Evolutionary conservation across 2,797 vertebrate species (phyloP).

Genomic region (Oreochromis grahami): DNA sequence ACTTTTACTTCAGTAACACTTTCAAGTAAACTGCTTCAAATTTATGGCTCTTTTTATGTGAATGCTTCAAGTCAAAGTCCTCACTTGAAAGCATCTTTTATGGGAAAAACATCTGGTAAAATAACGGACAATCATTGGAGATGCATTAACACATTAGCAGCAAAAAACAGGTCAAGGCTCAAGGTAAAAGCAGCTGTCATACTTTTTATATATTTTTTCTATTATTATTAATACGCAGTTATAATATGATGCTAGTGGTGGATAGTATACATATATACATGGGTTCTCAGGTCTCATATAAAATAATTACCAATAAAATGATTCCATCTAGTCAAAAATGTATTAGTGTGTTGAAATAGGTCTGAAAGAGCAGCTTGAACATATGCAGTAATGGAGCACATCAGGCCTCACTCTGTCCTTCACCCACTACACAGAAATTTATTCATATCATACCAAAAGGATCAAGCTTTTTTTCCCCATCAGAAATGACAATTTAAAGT

Average conservation of each 20-base stretch:
- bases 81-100: background rate
- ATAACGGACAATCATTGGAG: background rate
- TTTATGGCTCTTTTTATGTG: background rate
- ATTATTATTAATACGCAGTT: background rate
- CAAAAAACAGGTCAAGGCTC: background rate
- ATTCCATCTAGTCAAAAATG: background rate
- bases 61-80: background rate
- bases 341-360: background rate
- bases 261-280: background rate
- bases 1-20: background rate
- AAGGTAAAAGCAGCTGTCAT: background rate
- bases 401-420: conserved; percentile 33
- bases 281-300: background rate
- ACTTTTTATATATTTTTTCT: background rate
- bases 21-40: background rate
- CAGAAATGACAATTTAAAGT: conserved; percentile 52
- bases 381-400: conserved; percentile 7
- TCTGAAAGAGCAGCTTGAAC: background rate
- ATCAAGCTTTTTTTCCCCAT: conserved; percentile 16
- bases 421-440: conserved; percentile 20
- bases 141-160: background rate
- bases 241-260: background rate
- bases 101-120: background rate
- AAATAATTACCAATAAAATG: background rate
- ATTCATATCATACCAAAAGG: conserved; percentile 33